Base-by-base conservation (phyloP, 2,888 invertebrate species). In the Acleris emargana region DNA sequence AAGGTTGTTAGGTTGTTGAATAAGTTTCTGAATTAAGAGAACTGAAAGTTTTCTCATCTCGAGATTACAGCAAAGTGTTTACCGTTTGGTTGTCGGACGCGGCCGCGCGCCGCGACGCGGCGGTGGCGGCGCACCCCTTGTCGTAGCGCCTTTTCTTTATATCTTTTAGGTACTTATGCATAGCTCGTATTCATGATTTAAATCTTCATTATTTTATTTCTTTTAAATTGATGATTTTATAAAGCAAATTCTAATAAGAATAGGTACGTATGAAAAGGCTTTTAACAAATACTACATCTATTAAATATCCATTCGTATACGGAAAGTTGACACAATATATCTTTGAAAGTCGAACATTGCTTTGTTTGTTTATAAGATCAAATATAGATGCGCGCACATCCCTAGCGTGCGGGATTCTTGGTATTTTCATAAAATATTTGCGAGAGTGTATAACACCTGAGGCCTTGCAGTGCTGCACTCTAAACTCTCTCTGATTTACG, bases 11-110 rank as follows among this genome's bases (percentile, higher is more conserved):
- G 91, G 90, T 88, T 91, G 89, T 91, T 92, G 91, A 91, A 92
- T 92, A 93, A 93, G 91, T 93, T 93, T 93, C 91, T 92, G 93
- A 93, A 93, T 93, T 93, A 93, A 93, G 93, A 93, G 91, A 90
- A 92, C 93, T 92, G 91, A 91, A 92, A 93, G 92, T 93, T 93
- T 93, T 93, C 93, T 93, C 93, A 93, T 93, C 93, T 93, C 88
- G 90, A 93, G 93, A 93, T 93, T 93, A 93, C 92, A 91, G 92
- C 91, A 86, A 92, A 93, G 93, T 93, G 93, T 93, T 93, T 93
- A 93, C 93, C 92, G 93, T 93, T 91, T 88, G 91, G 91, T 91
- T 90, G 88, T 81, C 83, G 84, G 89, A 88, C 83, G 89, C 86
- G 85, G 86, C 86, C 85, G 78, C 78, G 77, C 73, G 76, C 74